These are phyloP conservation scores for Osedax fenrisi DNA, from an alignment of 2,888 invertebrate genomes.

Conservation along the genomic window DNA sequence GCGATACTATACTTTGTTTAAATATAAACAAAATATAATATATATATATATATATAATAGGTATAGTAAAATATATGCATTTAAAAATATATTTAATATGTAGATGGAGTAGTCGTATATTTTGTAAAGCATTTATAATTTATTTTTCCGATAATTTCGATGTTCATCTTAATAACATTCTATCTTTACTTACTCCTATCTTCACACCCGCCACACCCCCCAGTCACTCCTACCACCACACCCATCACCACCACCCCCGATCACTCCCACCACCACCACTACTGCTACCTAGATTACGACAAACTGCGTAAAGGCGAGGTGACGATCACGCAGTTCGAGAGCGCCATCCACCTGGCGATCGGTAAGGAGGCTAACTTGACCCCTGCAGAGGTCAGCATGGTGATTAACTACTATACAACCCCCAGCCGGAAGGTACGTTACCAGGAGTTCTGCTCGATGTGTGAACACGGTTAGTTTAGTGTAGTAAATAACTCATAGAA, in stretches of 20 bases:
- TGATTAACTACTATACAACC: constrained; percentile 47
- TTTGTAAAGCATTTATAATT: too few relatives aligned
- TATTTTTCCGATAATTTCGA: too few relatives aligned
- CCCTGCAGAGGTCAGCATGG: constrained; percentile 46
- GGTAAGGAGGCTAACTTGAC: constrained; percentile 49
- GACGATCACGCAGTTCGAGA: constrained; percentile 50
- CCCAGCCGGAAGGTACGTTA: constrained; percentile 47
- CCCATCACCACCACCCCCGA: neutral
- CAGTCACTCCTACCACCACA: neutral
- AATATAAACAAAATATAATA: too few relatives aligned
- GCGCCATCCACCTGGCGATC: constrained; percentile 46
- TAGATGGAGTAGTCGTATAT: too few relatives aligned
- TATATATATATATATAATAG: too few relatives aligned
- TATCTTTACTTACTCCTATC: neutral
- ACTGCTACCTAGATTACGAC: constrained; percentile 40
- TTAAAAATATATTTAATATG: too few relatives aligned
- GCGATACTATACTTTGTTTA: too few relatives aligned
- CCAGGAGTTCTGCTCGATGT: constrained; percentile 49
- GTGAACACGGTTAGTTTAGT: constrained; percentile 49
- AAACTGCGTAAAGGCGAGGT: constrained; percentile 47
- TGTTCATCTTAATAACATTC: neutral
- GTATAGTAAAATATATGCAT: too few relatives aligned
- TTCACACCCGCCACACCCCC: too few relatives aligned
- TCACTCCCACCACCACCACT: neutral
- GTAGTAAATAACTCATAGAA: neutral